Conservation (phyloP, 1,140 invertebrate genomes). For the Hyles vespertilio region DNA sequence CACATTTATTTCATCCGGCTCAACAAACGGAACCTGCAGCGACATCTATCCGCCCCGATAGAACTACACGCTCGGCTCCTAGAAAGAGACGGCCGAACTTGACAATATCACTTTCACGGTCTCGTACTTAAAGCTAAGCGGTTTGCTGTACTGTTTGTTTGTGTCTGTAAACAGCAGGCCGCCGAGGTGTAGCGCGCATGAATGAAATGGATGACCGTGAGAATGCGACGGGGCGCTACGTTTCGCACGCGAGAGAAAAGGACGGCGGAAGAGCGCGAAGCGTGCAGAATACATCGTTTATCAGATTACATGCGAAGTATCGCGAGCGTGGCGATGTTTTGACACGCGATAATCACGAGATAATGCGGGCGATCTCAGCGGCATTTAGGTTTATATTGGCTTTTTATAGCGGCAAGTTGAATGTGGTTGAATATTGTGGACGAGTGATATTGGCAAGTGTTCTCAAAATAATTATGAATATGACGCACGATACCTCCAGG, state of each 20-base stretch:
- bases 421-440: slow-evolving; percentile 35
- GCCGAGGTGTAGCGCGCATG: slow-evolving; percentile 72
- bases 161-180: slow-evolving; percentile 75
- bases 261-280: slow-evolving; percentile 58
- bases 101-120: slow-evolving; percentile 74
- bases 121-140: slow-evolving; percentile 74
- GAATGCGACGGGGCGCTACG: slow-evolving; percentile 42
- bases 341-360: slow-evolving; percentile 76
- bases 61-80: slow-evolving; percentile 49
- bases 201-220: slow-evolving; percentile 72
- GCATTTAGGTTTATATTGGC: slow-evolving; percentile 73
- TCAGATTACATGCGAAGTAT: slow-evolving; percentile 76
- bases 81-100: slow-evolving; percentile 63
- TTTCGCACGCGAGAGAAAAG: slow-evolving; percentile 27
- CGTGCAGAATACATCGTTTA: slow-evolving; percentile 73
- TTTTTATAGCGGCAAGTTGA: slow-evolving; percentile 60
- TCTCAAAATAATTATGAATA: slow-evolving; percentile 27
- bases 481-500: slow-evolving; percentile 46
- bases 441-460: slow-evolving; percentile 37
- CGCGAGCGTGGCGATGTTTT: slow-evolving; percentile 76
- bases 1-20: slow-evolving; percentile 55
- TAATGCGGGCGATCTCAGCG: slow-evolving; percentile 71
- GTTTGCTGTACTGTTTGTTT: slow-evolving; percentile 76
- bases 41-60: slow-evolving; percentile 55
- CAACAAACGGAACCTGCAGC: slow-evolving; percentile 49